These are phyloP conservation scores for Neria commutata DNA, from an alignment of 2,888 invertebrate species.

Conservation along the genomic window DNA sequence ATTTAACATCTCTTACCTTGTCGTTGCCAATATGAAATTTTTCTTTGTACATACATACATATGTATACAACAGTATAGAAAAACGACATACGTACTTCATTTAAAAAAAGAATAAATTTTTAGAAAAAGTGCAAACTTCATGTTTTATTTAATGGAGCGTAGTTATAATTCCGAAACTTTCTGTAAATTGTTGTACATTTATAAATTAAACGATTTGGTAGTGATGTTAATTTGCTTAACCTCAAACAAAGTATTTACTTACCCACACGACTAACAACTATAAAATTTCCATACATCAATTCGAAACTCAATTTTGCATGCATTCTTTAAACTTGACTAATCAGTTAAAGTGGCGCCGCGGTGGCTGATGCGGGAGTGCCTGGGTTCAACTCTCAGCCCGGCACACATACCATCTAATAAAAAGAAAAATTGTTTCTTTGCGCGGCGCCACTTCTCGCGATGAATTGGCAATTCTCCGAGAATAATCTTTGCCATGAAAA, in stretches of 20 bases:
- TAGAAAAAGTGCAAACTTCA: conserved; percentile 26
- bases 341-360: conserved; percentile 1
- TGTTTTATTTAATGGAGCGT: conserved; percentile 3
- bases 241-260: conserved; percentile 43
- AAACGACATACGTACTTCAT: conserved; percentile 25
- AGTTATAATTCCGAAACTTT: background rate
- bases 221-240: conserved; percentile 56
- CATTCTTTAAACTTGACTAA: background rate
- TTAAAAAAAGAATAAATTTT: conserved; percentile 14
- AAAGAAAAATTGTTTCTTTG: too few relatives aligned
- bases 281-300: background rate
- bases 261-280: conserved; percentile 30
- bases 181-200: background rate
- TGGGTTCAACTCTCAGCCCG: too few relatives aligned
- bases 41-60: conserved; percentile 1
- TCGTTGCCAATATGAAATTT: conserved; percentile 47
- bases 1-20: conserved; percentile 50
- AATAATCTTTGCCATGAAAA: too few relatives aligned
- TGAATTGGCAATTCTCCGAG: too few relatives aligned
- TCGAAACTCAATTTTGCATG: conserved; percentile 21
- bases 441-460: too few relatives aligned
- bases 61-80: conserved; percentile 13
- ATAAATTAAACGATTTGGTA: conserved; percentile 47
- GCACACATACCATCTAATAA: too few relatives aligned
- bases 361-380: too few relatives aligned